phyloP scores from a whole-genome alignment of 2,888 invertebrate species.

The Xanthostigma xanthostigma region DNA sequence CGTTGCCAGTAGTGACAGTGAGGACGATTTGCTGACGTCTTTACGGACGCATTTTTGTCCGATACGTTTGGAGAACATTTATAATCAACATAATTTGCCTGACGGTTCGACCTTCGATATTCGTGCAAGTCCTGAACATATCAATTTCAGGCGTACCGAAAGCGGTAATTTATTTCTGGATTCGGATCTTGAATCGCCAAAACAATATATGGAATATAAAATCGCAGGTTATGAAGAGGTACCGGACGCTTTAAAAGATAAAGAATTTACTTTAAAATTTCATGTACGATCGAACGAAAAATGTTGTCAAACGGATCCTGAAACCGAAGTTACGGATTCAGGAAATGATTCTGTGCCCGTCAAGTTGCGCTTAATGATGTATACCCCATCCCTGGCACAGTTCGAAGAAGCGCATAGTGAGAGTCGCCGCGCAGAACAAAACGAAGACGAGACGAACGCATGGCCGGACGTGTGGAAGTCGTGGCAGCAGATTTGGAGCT shows the following conservation, averaged over 20 bases:
- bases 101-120: slow-evolving; percentile 65
- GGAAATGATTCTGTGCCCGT: background rate
- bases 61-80: slow-evolving; percentile 33
- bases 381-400: slow-evolving; percentile 24
- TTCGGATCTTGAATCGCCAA: slow-evolving; percentile 29
- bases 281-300: slow-evolving; percentile 42
- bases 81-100: slow-evolving; percentile 31
- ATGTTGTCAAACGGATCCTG: slow-evolving; percentile 38
- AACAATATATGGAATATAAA: slow-evolving; percentile 39
- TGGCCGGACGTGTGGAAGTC: slow-evolving; percentile 7
- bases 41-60: slow-evolving; percentile 73
- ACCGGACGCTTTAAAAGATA: slow-evolving; percentile 8
- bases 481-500: slow-evolving; percentile 24
- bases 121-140: slow-evolving; percentile 41
- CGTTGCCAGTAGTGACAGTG: slow-evolving; percentile 23
- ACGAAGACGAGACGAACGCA: slow-evolving; percentile 21
- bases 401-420: slow-evolving; percentile 12
- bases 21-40: slow-evolving; percentile 62
- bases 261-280: slow-evolving; percentile 50
- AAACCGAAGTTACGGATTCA: slow-evolving; percentile 8
- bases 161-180: slow-evolving; percentile 46
- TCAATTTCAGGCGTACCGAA: slow-evolving; percentile 49
- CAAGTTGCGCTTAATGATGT: slow-evolving; percentile 23
- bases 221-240: slow-evolving; percentile 25
- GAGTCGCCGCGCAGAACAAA: slow-evolving; percentile 15